Conservation (phyloP, 2,888 invertebrate species). For the Drosophila macrospina region DNA sequence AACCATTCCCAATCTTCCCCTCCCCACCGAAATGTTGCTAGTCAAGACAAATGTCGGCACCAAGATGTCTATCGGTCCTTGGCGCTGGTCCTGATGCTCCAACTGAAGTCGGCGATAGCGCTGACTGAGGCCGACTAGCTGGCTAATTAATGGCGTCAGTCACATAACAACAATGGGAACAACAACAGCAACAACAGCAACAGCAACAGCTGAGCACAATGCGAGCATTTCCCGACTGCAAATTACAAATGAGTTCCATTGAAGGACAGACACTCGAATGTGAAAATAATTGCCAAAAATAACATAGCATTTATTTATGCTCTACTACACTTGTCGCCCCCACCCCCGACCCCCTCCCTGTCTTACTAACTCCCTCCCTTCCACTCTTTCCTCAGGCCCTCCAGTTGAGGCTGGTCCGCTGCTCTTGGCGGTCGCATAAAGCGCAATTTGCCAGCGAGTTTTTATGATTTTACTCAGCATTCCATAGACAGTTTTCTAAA, state of each 20-base stretch:
- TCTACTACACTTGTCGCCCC: slow-evolving; percentile 43
- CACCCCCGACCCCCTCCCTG: not conserved
- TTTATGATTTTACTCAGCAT: slow-evolving; percentile 69
- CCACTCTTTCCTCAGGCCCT: not conserved
- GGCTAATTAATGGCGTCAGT: slow-evolving; percentile 77
- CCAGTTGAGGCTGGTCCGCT: slow-evolving; percentile 8
- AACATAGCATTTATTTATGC: slow-evolving; percentile 79
- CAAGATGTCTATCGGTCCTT: slow-evolving; percentile 75
- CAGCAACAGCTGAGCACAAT: slow-evolving; percentile 40
- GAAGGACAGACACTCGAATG: slow-evolving; percentile 70
- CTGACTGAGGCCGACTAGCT: slow-evolving; percentile 48
- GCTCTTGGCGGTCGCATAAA: slow-evolving; percentile 10
- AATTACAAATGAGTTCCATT: slow-evolving; percentile 76
- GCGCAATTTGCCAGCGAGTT: slow-evolving; percentile 62
- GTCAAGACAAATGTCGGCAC: slow-evolving; percentile 75
- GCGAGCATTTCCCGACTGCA: slow-evolving; percentile 59
- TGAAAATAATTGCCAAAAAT: slow-evolving; percentile 81
- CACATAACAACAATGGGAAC: slow-evolving; percentile 50
- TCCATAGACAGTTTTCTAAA: slow-evolving; percentile 72
- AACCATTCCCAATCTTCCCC: slow-evolving; percentile 3
- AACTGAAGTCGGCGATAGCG: slow-evolving; percentile 14
- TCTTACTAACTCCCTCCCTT: not conserved
- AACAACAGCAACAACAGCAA: slow-evolving; percentile 48
- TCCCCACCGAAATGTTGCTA: slow-evolving; percentile 1
- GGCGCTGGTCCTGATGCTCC: slow-evolving; percentile 18